Evolutionary conservation across 2,113 vertebrate species (phyloP), one percentile per base, ranked within the genome.

Genomic region (Istiophorus platypterus): DNA sequence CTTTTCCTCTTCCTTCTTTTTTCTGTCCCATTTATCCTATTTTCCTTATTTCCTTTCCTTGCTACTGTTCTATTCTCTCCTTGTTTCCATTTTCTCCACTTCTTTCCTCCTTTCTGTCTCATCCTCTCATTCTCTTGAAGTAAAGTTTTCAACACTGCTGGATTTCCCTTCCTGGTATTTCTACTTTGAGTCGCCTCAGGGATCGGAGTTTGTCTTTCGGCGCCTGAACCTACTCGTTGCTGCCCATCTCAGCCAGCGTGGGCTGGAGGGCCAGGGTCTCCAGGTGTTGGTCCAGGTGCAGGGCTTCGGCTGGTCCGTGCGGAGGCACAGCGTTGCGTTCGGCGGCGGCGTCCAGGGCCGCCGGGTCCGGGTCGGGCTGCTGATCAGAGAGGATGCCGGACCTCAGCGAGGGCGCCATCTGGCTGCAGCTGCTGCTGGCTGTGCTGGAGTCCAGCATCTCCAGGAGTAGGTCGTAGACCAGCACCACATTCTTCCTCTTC

Each of bases 381-480:
- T 64, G 89, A 92, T 94, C 54, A 15, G 69, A 0, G 85, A 42
- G 72, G 29, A 80, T 31, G 89, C 88, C 76, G 57, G 92, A 0
- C 89, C 2, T 24, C 15, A 6, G 80, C 3, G 81, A 72, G 24
- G 87, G 89, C 0, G 96, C 80, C n/a, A 93, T 93, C 5, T 92
- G 95, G 24, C 94, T 93, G 84, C 94, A 94, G 81, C 94, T 92
- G 10, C 93, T 93, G 31, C 31, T 34, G 31, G 31, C 31, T 34
- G 31, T 96, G 93, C 97, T 97, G 0, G 98, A 97, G 0, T 99
- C 98, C 82, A 99, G 13, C 98, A 99, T 99, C 94, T 99, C 98
- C 93, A 99, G 90, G 34, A 99, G 95, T 79, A 99, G 91, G 88
- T 99, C 97, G 2, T 99, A 99, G 49, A 98, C 95, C 0, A 98